These are phyloP conservation scores for Chymomyza costata DNA, from an alignment of 1,140 invertebrate genomes.

Conservation along the genomic window DNA sequence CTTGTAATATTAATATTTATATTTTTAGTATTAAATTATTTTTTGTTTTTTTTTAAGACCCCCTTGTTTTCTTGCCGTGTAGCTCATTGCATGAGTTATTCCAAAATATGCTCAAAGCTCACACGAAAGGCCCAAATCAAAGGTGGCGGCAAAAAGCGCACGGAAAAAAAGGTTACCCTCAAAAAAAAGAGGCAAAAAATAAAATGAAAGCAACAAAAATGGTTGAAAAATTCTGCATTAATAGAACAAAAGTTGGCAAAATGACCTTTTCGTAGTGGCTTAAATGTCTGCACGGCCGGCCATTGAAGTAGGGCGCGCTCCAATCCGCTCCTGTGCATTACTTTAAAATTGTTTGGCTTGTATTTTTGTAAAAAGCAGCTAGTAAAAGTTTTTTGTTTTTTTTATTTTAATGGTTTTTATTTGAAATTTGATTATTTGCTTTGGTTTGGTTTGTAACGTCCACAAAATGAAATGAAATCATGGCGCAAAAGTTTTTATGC, in stretches of 20 bases:
- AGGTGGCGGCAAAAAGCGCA: constrained; percentile 31
- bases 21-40: too few species aligned
- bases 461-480: constrained; percentile 36
- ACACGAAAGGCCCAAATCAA: constrained; percentile 55
- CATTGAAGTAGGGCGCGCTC: constrained; percentile 9
- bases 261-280: constrained; percentile 66
- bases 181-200: constrained; percentile 8
- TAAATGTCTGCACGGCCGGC: constrained; percentile 49
- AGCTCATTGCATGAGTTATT: constrained; percentile 38
- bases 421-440: constrained; percentile 63
- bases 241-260: constrained; percentile 59
- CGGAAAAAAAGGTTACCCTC: constrained; percentile 13
- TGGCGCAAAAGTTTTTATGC: constrained; percentile 51
- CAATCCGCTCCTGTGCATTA: constrained; percentile 1
- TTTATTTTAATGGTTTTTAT: constrained; percentile 32
- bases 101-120: constrained; percentile 28
- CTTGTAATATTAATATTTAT: too few species aligned
- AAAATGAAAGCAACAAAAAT: constrained; percentile 18
- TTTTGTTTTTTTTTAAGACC: too few species aligned
- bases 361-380: constrained; percentile 9
- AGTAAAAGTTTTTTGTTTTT: constrained; percentile 33
- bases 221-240: constrained; percentile 42
- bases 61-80: constrained; percentile 31
- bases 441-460: constrained; percentile 15
- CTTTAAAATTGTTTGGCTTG: constrained; percentile 19